Conservation (phyloP, 2,888 invertebrate species). For the Synanthedon andrenaeformis region DNA sequence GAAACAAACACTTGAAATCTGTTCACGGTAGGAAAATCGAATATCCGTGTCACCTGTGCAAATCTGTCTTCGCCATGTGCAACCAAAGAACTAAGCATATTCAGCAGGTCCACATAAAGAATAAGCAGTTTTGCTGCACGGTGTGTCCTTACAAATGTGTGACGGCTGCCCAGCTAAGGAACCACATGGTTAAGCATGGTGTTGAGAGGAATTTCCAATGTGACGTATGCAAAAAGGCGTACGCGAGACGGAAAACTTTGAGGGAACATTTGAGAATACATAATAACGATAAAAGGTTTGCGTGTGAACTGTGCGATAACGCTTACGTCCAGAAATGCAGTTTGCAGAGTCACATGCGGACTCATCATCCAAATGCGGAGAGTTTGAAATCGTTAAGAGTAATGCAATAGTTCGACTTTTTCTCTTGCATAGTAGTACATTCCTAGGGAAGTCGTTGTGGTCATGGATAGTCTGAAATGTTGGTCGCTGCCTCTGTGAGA, state of each 20-base stretch:
- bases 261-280: constrained; percentile 52
- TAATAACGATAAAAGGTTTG: constrained; percentile 52
- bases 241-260: constrained; percentile 38
- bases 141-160: constrained; percentile 39
- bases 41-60: constrained; percentile 45
- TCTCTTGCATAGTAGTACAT: too few relatives aligned
- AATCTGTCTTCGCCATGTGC: constrained; percentile 41
- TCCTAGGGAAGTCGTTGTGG: too few relatives aligned
- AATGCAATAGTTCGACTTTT: too few relatives aligned
- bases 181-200: constrained; percentile 43
- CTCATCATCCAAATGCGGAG: constrained; percentile 41
- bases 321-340: constrained; percentile 57
- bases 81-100: constrained; percentile 50
- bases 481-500: too few relatives aligned
- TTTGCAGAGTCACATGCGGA: constrained; percentile 45
- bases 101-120: constrained; percentile 39
- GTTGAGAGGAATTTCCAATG: constrained; percentile 46
- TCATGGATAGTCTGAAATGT: too few relatives aligned
- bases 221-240: constrained; percentile 53
- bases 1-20: constrained; percentile 35
- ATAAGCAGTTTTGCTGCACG: constrained; percentile 36
- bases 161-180: constrained; percentile 33
- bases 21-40: constrained; percentile 39
- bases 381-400: constrained; percentile 11
- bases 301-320: constrained; percentile 48